A percentile compares a stretch with the other conserved stretches of the same genome.
These are phyloP conservation scores for Hemicentrotus pulcherrimus DNA, from an alignment of 35 echinoderm and acorn worm species.

Conservation along the genomic window DNA sequence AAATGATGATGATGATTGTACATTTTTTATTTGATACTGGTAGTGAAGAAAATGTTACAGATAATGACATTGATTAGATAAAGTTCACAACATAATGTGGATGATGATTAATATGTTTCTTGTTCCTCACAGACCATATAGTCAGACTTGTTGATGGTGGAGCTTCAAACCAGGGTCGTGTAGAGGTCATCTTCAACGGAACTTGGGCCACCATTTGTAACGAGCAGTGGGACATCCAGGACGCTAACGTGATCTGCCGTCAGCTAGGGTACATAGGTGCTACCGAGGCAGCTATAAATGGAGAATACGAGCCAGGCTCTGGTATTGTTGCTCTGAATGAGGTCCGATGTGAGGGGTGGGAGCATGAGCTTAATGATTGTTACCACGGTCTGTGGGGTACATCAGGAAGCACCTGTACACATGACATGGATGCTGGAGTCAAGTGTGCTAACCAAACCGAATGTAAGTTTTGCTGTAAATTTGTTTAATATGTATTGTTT, in stretches of 20 bases:
- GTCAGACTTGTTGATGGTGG: constrained; percentile 52
- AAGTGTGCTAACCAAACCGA: constrained; percentile 7
- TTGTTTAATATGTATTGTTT: too few species aligned
- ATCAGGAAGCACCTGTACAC: neutral
- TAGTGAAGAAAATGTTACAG: neutral
- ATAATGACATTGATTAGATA: neutral
- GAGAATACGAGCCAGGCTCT: neutral
- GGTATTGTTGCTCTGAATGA: constrained; percentile 26
- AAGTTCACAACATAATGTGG: neutral
- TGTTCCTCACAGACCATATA: neutral
- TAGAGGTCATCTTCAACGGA: constrained; percentile 50
- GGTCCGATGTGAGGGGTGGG: neutral
- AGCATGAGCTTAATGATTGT: neutral
- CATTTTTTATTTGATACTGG: neutral
- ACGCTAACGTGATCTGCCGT: constrained; percentile 62
- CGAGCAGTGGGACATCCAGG: constrained; percentile 55
- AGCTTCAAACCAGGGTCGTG: constrained; percentile 28
- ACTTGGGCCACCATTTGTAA: constrained; percentile 63
- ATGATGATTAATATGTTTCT: neutral
- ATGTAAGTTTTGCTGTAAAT: neutral
- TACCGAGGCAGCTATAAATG: neutral
- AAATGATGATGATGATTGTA: too few species aligned
- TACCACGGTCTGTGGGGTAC: neutral
- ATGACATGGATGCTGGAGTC: neutral
- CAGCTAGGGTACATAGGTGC: constrained; percentile 56